Base-by-base conservation (phyloP, 1,140 invertebrate genomes). In the Drosophila sp. region DNA sequence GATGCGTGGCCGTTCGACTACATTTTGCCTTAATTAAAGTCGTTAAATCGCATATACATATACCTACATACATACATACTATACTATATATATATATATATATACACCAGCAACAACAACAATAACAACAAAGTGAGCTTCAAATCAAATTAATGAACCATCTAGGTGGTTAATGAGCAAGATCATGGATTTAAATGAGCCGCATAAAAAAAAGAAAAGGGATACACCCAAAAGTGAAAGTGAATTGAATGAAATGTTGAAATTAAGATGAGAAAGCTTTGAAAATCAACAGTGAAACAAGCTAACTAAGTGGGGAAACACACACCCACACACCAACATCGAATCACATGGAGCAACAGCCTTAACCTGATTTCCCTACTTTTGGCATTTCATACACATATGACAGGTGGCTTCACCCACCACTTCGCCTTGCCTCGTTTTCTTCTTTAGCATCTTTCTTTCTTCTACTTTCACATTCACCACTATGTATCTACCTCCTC, bases 11-110 rank as follows among this genome's bases (percentile, higher is more conserved):
- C 67, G 58, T 61, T 50, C 60, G 69, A 79, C 71, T 17, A 63
- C 32, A 35, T 73, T 78, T 76, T 76, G 82, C 75, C 79, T 86
- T 86, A 86, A 86, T 86, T 86, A 86, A 86, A 86, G 82, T 82
- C 83, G 82, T 86, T 86, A 86, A 86, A 76, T 76, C 55, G 65
- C 68, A 67, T 64, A 70, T 60, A 17, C 17, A 56, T 38, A 38
- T 10, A 38, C 35, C 35, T 38, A 38, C 35, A 38, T 38, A 11
- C 17, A 38, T 38, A 38, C 35, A 8, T 38, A 38, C 35, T 47
- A 23, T 25, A 47, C 23, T 25, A 38, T 38, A 38, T 38, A 11
- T 4, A 33, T 33, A 33, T 33, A 38, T 38, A 11, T 38, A 38
- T 10, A 38, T 11, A 17, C 17, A 17, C 17, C 17, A 17, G 10